phyloP scores from a whole-genome alignment of 2,888 invertebrate genomes.

The Xestobium rufovillosum region DNA sequence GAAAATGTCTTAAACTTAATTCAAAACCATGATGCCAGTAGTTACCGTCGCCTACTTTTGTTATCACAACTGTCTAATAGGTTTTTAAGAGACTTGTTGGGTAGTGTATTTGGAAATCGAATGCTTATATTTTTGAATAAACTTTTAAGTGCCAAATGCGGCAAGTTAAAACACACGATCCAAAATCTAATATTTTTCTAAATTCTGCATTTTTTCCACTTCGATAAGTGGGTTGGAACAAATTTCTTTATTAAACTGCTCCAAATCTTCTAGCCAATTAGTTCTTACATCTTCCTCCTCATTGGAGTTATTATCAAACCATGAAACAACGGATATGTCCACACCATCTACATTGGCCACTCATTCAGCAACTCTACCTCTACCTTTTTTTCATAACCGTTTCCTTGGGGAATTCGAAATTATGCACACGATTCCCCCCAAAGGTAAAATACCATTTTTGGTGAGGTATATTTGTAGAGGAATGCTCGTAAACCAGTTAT shows the following conservation, averaged over 20 bases:
- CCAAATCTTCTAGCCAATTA: background rate
- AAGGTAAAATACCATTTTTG: constrained; percentile 9
- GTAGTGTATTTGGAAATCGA: constrained; percentile 1
- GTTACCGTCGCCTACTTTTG: constrained; percentile 2
- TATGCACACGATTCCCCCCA: constrained; percentile 20
- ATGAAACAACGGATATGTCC: constrained; percentile 25
- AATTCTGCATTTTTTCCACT: constrained; percentile 2
- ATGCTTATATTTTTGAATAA: constrained; percentile 1
- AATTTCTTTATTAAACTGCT: background rate
- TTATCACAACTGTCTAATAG: constrained; percentile 2
- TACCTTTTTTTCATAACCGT: constrained; percentile 18
- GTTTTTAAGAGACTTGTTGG: constrained; percentile 1
- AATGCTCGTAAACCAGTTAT: constrained; percentile 31
- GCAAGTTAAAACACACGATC: background rate
- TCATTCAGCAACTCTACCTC: constrained; percentile 25
- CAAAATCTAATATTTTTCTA: constrained; percentile 1
- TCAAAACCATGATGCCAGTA: constrained; percentile 18
- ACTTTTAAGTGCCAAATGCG: background rate
- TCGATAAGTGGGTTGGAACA: background rate
- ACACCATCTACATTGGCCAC: constrained; percentile 21
- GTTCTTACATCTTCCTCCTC: too few relatives aligned
- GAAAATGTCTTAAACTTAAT: constrained; percentile 8
- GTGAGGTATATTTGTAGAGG: constrained; percentile 18
- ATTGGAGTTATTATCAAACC: constrained; percentile 38
- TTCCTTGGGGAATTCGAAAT: constrained; percentile 19